Percentiles rank a stretch among this genome's conserved stretches.
Conservation (phyloP, 1,140 invertebrate species). For the Hypothenemus hampei region DNA sequence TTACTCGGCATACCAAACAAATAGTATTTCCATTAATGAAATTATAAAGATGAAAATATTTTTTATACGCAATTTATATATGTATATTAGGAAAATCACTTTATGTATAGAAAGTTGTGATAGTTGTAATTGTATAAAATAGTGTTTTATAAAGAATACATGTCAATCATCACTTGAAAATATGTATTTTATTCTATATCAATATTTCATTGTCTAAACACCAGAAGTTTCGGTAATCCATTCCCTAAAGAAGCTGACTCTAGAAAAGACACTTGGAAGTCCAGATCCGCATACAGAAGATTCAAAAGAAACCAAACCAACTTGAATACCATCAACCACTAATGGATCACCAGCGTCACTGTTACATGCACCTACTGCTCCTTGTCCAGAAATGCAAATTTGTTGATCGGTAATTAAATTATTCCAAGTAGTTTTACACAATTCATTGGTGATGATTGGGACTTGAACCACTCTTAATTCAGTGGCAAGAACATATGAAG, state of each 20-base stretch:
- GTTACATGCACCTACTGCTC: slow-evolving; percentile 17
- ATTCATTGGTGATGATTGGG: slow-evolving; percentile 11
- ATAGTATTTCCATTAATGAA: no score
- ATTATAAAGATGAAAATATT: background rate
- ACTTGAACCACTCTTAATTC: slow-evolving; percentile 8
- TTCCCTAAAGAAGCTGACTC: slow-evolving; percentile 22
- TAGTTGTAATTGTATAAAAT: background rate
- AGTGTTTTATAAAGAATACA: background rate
- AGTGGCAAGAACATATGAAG: slow-evolving; percentile 1
- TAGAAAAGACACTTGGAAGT: slow-evolving; percentile 25
- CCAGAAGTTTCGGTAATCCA: slow-evolving; percentile 11
- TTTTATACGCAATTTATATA: background rate
- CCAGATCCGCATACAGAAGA: slow-evolving; percentile 7
- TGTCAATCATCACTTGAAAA: background rate
- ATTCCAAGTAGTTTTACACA: slow-evolving; percentile 7
- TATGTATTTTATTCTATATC: background rate
- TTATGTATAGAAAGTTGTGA: background rate
- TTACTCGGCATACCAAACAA: no score
- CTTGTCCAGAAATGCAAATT: slow-evolving; percentile 24
- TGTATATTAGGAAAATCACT: background rate
- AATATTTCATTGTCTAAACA: background rate
- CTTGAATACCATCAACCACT: slow-evolving; percentile 11
- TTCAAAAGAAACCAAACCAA: slow-evolving; percentile 28
- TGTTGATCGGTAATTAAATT: slow-evolving; percentile 1
- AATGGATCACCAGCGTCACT: slow-evolving; percentile 30